Conservation (phyloP, 1,140 invertebrate genomes). For the Cydia fagiglandana region DNA sequence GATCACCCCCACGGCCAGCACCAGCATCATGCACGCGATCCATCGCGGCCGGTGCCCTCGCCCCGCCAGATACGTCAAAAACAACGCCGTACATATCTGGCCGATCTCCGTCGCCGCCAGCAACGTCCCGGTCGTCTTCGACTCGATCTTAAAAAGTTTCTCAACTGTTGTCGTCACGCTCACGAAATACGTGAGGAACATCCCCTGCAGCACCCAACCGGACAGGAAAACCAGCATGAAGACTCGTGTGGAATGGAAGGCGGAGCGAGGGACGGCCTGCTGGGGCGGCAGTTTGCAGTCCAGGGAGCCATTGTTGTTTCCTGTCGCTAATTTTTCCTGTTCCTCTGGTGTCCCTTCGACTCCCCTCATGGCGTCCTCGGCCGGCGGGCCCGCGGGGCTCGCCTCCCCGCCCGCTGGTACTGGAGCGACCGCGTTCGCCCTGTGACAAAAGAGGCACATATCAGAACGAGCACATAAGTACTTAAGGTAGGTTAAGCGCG, state of each 20-base stretch:
- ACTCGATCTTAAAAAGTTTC: slow-evolving; percentile 97
- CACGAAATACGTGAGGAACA: slow-evolving; percentile 97
- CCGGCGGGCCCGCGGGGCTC: slow-evolving; percentile 58
- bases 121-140: slow-evolving; percentile 95
- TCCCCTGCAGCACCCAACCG: slow-evolving; percentile 94
- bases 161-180: slow-evolving; percentile 98
- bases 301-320: slow-evolving; percentile 75
- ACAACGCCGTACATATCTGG: slow-evolving; percentile 92
- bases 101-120: slow-evolving; percentile 97
- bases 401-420: slow-evolving; percentile 63
- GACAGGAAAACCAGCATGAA: slow-evolving; percentile 94
- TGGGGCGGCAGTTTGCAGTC: slow-evolving; percentile 64
- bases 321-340: slow-evolving; percentile 71
- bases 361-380: slow-evolving; percentile 72
- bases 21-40: slow-evolving; percentile 96
- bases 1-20: slow-evolving; percentile 93
- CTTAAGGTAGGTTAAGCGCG: slow-evolving; percentile 15
- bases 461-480: not conserved
- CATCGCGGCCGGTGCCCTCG: slow-evolving; percentile 96
- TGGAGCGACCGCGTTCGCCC: slow-evolving; percentile 59
- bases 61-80: slow-evolving; percentile 96
- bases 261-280: slow-evolving; percentile 51
- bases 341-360: slow-evolving; percentile 73
- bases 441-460: slow-evolving; percentile 54
- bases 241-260: slow-evolving; percentile 92